phyloP scores from a whole-genome alignment of 2,113 vertebrate genomes.

The Orthonyx spaldingii region DNA sequence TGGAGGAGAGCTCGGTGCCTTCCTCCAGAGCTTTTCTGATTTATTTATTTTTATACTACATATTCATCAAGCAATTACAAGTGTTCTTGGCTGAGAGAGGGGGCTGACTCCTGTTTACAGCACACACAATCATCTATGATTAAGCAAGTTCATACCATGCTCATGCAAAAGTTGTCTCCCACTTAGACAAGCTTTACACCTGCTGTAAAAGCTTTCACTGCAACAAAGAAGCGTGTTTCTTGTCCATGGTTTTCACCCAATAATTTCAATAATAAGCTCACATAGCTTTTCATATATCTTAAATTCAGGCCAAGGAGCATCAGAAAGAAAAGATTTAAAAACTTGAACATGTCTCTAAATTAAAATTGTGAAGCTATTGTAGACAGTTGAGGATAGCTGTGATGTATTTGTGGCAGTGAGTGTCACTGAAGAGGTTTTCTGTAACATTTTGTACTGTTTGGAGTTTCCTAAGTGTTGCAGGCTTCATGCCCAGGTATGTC shows the following conservation, averaged over 20 bases:
- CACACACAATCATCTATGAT: not conserved
- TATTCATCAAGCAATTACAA: not conserved
- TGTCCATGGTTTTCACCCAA: not conserved
- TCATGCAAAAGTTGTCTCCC: not conserved
- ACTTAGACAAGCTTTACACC: not conserved
- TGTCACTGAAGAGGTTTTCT: slow-evolving; percentile 30
- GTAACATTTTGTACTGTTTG: slow-evolving; percentile 52
- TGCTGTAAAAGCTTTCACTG: not conserved
- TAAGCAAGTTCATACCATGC: not conserved
- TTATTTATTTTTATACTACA: not conserved
- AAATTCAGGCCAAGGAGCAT: not conserved
- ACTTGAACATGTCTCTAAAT: not conserved
- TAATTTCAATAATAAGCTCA: no score
- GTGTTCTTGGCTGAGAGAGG: not conserved
- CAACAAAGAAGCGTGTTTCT: not conserved
- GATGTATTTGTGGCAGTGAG: not conserved
- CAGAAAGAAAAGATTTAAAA: slow-evolving; percentile 13
- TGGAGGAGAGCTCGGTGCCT: not conserved
- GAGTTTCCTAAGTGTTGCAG: slow-evolving; percentile 56
- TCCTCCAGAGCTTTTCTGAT: not conserved
- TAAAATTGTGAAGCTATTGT: slow-evolving; percentile 6
- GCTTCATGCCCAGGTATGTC: slow-evolving; percentile 58
- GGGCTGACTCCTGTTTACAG: slow-evolving; percentile 23
- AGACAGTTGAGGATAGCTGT: slow-evolving; percentile 17
- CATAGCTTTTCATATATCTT: not conserved